Evolutionary conservation across 2,797 vertebrate species (phyloP).

Genomic region (Catharus ustulatus): DNA sequence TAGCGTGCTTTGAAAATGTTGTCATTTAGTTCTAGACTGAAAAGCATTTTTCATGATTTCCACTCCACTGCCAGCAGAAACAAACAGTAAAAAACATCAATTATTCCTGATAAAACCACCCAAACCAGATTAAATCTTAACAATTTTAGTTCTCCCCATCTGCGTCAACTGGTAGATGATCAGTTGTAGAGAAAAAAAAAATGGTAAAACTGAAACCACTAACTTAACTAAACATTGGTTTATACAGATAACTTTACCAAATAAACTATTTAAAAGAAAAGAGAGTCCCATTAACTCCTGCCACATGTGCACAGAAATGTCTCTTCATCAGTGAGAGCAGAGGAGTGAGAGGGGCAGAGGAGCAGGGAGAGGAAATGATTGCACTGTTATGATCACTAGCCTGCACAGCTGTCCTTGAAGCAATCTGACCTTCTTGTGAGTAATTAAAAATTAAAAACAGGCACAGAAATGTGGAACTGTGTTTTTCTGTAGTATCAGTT

Average conservation of each 20-base stretch:
- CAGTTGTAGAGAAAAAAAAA: not conserved
- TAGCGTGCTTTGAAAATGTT: not conserved
- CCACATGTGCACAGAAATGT: not conserved
- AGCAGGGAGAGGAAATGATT: not conserved
- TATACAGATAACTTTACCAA: not conserved
- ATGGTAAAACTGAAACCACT: not conserved
- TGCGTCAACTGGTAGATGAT: not conserved
- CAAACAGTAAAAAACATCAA: not conserved
- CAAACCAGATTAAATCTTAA: not conserved
- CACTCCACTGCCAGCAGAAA: not conserved
- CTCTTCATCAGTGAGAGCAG: fast-evolving
- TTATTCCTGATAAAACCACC: not conserved
- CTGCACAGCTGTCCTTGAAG: not conserved
- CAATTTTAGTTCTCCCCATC: not conserved
- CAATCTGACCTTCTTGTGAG: not conserved
- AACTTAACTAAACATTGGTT: not conserved
- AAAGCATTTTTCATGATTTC: not conserved
- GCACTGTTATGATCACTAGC: not conserved
- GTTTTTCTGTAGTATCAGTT: not conserved
- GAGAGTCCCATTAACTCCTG: not conserved
- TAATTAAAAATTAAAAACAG: not conserved
- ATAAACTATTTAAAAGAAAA: not conserved
- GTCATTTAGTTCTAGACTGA: not conserved
- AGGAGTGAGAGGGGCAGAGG: not conserved
- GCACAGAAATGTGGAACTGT: not conserved